A percentile compares a stretch with the other conserved stretches of the same genome.
Conservation (phyloP, 2,113 vertebrate genomes). For the Melanostigma gelatinosum region DNA sequence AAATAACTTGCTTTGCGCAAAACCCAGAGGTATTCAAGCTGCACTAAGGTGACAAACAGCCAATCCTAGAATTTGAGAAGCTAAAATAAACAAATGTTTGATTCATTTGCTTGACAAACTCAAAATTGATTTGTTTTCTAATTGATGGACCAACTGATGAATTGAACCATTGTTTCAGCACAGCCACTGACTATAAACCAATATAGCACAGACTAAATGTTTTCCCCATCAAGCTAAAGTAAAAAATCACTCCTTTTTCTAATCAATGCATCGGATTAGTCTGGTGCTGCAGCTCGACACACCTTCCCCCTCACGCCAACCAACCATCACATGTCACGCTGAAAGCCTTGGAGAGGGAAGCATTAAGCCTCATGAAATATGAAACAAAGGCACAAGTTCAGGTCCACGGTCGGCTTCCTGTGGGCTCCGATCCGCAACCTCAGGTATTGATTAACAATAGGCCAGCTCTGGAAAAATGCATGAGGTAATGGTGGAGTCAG, state of each 20-base stretch:
- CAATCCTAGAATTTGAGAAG: background rate
- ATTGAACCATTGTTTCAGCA: background rate
- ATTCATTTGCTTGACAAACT: background rate
- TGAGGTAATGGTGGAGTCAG: conserved; percentile 42
- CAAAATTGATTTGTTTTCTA: background rate
- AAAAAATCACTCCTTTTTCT: background rate
- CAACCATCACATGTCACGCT: background rate
- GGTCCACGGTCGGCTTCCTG: conserved; percentile 1
- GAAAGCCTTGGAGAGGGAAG: background rate
- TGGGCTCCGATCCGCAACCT: background rate
- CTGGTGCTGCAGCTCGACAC: background rate
- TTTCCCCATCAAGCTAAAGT: background rate
- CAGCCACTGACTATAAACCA: background rate
- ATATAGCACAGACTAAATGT: background rate
- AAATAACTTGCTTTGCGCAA: background rate
- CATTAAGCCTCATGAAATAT: conserved; percentile 30
- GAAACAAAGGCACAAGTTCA: conserved; percentile 17
- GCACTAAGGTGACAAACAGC: background rate
- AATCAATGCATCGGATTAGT: background rate
- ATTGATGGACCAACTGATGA: background rate
- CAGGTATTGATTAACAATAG: conserved; percentile 53
- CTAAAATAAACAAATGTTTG: background rate
- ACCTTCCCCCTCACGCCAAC: background rate
- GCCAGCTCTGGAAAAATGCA: conserved; percentile 40
- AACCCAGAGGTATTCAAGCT: background rate